These are phyloP conservation scores for Bellardia pandia DNA, from an alignment of 2,888 invertebrate species.

Conservation along the genomic window DNA sequence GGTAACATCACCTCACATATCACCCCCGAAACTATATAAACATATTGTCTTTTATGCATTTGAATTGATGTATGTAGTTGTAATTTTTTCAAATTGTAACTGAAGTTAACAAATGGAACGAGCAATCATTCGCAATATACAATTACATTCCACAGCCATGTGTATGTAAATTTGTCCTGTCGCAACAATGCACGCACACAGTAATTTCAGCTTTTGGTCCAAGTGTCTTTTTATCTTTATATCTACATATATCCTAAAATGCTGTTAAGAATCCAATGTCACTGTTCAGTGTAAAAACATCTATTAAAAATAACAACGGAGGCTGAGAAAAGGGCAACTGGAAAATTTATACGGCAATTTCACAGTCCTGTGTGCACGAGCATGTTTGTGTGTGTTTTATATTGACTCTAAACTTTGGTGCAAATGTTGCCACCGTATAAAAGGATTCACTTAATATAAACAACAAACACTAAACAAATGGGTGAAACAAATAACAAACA, in stretches of 20 bases:
- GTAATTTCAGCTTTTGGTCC: conserved; percentile 33
- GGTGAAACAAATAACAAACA: conserved; percentile 49
- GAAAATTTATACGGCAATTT: conserved; percentile 32
- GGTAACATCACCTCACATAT: not conserved
- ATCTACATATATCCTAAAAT: conserved; percentile 3
- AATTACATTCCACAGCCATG: conserved; percentile 16
- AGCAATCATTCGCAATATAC: conserved; percentile 35
- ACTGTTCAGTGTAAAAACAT: conserved; percentile 70
- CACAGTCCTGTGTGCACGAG: conserved; percentile 36
- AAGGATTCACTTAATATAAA: conserved; percentile 74
- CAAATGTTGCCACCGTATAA: conserved; percentile 82
- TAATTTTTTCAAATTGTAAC: conserved; percentile 44
- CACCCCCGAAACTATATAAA: not conserved
- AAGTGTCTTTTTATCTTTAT: conserved; percentile 27
- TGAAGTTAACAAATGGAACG: conserved; percentile 62
- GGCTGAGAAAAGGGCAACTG: not conserved
- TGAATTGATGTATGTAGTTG: conserved; percentile 31
- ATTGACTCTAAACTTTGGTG: conserved; percentile 81
- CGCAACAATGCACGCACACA: conserved; percentile 22
- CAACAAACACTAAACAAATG: conserved; percentile 53
- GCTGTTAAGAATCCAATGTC: conserved; percentile 50
- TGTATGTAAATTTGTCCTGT: conserved; percentile 38
- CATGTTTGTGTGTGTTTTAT: conserved; percentile 71
- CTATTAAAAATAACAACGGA: conserved; percentile 11
- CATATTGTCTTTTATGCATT: not conserved